Evolutionary conservation across 2,888 invertebrate genomes (phyloP), one percentile per base, ranked within the genome.

Genomic region (Coelogynopora nodosa): DNA sequence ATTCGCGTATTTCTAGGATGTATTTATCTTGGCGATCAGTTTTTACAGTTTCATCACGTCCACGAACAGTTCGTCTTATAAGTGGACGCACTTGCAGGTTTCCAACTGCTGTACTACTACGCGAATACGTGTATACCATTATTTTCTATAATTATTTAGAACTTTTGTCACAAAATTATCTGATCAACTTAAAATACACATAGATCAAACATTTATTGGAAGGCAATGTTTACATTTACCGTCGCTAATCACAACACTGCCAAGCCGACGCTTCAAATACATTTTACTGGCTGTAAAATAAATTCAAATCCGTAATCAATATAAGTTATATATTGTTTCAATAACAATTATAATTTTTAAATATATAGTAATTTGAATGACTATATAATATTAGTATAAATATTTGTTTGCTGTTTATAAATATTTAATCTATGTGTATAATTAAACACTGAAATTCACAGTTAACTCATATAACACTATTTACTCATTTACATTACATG

Each of bases 1-100:
- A 83, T 83, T 83, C 83, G n/a, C 83, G 27, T 83, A 83, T 83
- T 83, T 83, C 83, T 5, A 83, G n/a, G 30, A 83, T 83, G 83
- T 83, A 83, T 30, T 83, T 30, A 83, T 83, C 83, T 83, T 83
- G 27, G 26, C 83, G 13, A 29, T 83, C 83, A 28, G 27, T 27
- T 83, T 49, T 49, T 49, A 49, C 49, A 49, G 49, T 49, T 49
- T 49, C 49, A 18, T 49, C 49, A 49, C 29, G 23, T 29, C 30
- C 30, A 29, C 83, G 27, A 10, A 83, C 83, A 2, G 30, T 30
- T 29, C 30, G 83, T 27, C 83, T 1, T 2, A 83, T 83, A 29
- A 83, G 30, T 5, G 83, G 83, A 29, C 83, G 83, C 18, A 83
- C n/a, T 30, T 27, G 83, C 5, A 49, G 49, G 18, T 49, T 49